Base-by-base conservation (phyloP, 2,113 vertebrate species). In the Mus spicilegus region DNA sequence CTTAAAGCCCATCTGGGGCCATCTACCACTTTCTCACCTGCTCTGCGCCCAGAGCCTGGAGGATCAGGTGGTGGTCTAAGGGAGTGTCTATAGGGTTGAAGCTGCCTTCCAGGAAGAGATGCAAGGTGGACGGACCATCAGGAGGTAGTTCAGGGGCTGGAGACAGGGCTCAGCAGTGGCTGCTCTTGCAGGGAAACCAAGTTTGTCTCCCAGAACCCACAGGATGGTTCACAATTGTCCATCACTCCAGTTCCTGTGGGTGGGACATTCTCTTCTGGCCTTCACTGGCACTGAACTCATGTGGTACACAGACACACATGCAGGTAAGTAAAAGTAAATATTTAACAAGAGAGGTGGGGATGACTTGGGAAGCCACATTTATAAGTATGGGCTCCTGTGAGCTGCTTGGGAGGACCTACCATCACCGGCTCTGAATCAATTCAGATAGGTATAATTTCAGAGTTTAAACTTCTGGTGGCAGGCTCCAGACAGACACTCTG, bases 381-480 rank as follows among this genome's bases (percentile, higher is more conserved):
- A 36, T 4, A 33, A 36, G 5, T 17, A 1, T 22, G 16, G n/a
- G 33, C 39, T 10, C 5, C 78, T 2, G 0, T 5, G 2, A 28
- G n/a, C 87, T 0, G 0, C 2, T 1, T 4, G 30, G 26, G 39
- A 58, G 46, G 17, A 16, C 22, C 85, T 49, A 0, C 16, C 7
- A 0, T 13, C 69, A 1, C 36, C 67, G 42, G 5, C 73, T 73
- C 67, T 16, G 51, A 20, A 36, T 7, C 46, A 11, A 39, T 65
- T 70, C 39, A 49, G 30, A 24, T 8, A 49, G 42, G 39, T 4
- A 2, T 24, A 24, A 2, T 61, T 87, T 54, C 73, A 30, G 51
- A 20, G 39, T 81, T 76, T n/a, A 9, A 51, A 8, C 46, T 6
- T 20, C 8, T 0, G 0, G 26, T 22, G 82, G 13, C 3, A 0